Evolutionary conservation across 2,113 vertebrate species (phyloP), one percentile per base, ranked within the genome.

Genomic region (Labeo catla): DNA sequence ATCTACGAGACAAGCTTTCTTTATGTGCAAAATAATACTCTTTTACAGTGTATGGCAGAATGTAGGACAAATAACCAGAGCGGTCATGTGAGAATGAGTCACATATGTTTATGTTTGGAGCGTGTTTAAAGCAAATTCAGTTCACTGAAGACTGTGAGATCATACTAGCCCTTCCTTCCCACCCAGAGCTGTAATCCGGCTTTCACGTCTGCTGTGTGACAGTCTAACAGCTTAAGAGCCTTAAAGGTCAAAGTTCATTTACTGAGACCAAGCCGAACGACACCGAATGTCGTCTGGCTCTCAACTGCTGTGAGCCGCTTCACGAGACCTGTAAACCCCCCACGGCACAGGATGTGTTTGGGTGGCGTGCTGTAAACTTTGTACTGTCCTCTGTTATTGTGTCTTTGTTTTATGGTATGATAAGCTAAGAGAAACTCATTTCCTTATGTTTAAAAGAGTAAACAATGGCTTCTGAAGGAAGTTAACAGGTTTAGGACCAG

Each of bases 391-490:
- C 0, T 23, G 47, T 86, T 63, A 45, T 47, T 54, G 39, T 52
- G 0, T 49, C 57, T 68, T 87, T 76, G 68, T 28, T 83, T 83
- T 84, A 68, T 63, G 76, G 36, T 61, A 68, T 77, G 78, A 88
- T 78, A 63, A 63, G 84, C 13, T 8, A 7, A 68, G 83, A 47
- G 19, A 45, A 77, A 66, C 43, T 81, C 16, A 54, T 84, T 89
- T 54, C 73, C 76, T 73, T 66, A 77, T 28, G 76, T 19, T 21
- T 12, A 19, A 28, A 63, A 47, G 50, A 19, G 80, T 90, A 84
- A 90, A 90, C 85, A 86, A 76, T 0, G 66, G 76, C 86, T 91
- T 87, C 70, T 66, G 80, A 80, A 43, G 34, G 76, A 81, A 91
- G 65, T 65, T n/a, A 6, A 0, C 19, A 49, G 86, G 34, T 68